phyloP scores from a whole-genome alignment of 2,797 vertebrate species.

The Hypotaenidia philippensis region DNA sequence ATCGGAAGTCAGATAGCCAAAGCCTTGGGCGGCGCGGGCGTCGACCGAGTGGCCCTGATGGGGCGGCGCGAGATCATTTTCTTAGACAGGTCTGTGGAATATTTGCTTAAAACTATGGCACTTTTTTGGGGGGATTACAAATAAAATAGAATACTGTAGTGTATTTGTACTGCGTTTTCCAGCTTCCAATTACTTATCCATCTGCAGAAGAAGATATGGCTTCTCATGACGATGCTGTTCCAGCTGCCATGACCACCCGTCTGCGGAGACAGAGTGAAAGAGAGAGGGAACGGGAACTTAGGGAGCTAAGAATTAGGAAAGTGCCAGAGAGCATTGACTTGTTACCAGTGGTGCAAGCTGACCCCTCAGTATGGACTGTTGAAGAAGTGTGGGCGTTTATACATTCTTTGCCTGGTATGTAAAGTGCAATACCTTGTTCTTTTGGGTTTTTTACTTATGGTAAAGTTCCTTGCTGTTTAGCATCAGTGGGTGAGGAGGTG shows the following conservation, averaged over 20 bases:
- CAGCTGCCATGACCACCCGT: constrained; percentile 88
- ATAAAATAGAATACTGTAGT: constrained; percentile 78
- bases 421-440: background rate
- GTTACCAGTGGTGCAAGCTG: constrained; percentile 79
- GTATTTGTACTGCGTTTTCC: constrained; percentile 81
- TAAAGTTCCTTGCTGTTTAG: background rate
- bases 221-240: constrained; percentile 83
- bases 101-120: constrained; percentile 70
- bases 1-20: constrained; percentile 84
- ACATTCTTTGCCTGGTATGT: constrained; percentile 91
- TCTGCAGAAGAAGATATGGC: constrained; percentile 83
- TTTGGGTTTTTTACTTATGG: background rate
- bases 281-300: constrained; percentile 83
- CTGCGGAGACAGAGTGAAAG: constrained; percentile 87
- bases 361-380: constrained; percentile 92
- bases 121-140: constrained; percentile 64
- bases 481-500: background rate
- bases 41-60: constrained; percentile 87
- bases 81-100: constrained; percentile 88
- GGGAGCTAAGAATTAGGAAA: constrained; percentile 85
- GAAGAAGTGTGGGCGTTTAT: constrained; percentile 96
- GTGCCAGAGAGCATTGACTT: constrained; percentile 83
- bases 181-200: constrained; percentile 86
- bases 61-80: constrained; percentile 87
- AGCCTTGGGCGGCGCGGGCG: constrained; percentile 88